A percentile compares a stretch with the other conserved stretches of the same genome.
Evolutionary conservation across 2,113 vertebrate genomes (phyloP).

Genomic region (Hemicordylus capensis): DNA sequence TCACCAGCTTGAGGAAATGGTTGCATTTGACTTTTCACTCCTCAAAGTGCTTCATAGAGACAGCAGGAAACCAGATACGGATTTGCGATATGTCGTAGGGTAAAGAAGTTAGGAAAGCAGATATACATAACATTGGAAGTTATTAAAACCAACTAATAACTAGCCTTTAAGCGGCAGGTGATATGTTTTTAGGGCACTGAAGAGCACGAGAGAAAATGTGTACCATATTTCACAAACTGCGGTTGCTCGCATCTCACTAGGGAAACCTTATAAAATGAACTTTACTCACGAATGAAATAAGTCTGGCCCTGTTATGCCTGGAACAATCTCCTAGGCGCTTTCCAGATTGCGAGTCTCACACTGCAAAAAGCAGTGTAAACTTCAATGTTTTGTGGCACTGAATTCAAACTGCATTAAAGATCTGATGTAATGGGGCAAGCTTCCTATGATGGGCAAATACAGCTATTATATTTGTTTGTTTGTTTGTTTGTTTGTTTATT

Average conservation of each 20-base stretch:
- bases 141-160: constrained; percentile 47
- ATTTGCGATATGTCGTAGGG: constrained; percentile 27
- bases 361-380: too few relatives aligned
- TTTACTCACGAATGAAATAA: constrained; percentile 59
- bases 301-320: constrained; percentile 45
- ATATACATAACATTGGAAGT: constrained; percentile 32
- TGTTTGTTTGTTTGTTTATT: too few relatives aligned
- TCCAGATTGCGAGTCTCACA: too few relatives aligned
- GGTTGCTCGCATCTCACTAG: constrained; percentile 62
- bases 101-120: constrained; percentile 58
- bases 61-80: constrained; percentile 41
- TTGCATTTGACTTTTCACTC: constrained; percentile 52
- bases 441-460: too few relatives aligned
- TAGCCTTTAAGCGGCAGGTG: constrained; percentile 47
- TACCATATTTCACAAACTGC: constrained; percentile 38
- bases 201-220: constrained; percentile 31
- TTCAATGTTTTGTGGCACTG: too few relatives aligned
- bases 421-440: too few relatives aligned
- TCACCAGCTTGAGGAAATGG: constrained; percentile 48
- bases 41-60: constrained; percentile 44
- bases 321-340: constrained; percentile 63
- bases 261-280: constrained; percentile 67
- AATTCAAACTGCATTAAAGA: too few relatives aligned
- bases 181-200: constrained; percentile 48
- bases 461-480: too few relatives aligned